Evolutionary conservation across 2,888 invertebrate species (phyloP), one percentile per base, ranked within the genome.

Genomic region (Hartigia nigra): DNA sequence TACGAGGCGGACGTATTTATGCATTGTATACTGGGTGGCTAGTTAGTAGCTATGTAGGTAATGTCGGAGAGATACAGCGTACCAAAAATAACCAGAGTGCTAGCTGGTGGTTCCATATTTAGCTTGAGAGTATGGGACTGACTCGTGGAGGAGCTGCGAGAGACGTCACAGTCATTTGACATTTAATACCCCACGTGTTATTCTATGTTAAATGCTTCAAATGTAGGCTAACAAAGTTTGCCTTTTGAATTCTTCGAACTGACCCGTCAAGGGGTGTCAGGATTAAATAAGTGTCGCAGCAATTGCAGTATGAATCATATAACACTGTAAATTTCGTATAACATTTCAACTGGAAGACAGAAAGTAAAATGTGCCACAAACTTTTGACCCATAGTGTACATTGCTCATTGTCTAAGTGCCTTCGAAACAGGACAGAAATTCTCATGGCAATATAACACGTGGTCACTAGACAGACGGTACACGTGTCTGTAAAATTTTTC

Each of bases 21-120:
- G 72, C 34, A 78, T 31, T 14, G 34, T 69, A 35, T 39, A 76
- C 79, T 74, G 74, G 76, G 75, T 78, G 76, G 80, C 75, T 74
- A 80, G 80, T 81, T 32, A 32, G 32, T 31, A 31, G 75, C 75
- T 34, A 75, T 12, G 75, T 34, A n/a, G 35, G 75, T 75, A 82
- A 80, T 80, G 80, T 82, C 81, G 80, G 81, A 79, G 80, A 82
- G 79, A 82, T 80, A 81, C 81, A 81, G 78, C 77, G 84, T 80
- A 83, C 86, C 83, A 79, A 85, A 86, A 86, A 86, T 86, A 86
- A 85, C 81, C 77, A 74, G 75, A 81, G 82, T 83, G 83, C 82
- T 84, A 81, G 81, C 79, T 78, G 81, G 85, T 84, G 84, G 86
- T 87, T 86, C 87, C 85, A 85, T 85, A 87, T 86, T 87, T 87